Conservation (phyloP, 2,113 vertebrate species). For the Solenodon paradoxus region DNA sequence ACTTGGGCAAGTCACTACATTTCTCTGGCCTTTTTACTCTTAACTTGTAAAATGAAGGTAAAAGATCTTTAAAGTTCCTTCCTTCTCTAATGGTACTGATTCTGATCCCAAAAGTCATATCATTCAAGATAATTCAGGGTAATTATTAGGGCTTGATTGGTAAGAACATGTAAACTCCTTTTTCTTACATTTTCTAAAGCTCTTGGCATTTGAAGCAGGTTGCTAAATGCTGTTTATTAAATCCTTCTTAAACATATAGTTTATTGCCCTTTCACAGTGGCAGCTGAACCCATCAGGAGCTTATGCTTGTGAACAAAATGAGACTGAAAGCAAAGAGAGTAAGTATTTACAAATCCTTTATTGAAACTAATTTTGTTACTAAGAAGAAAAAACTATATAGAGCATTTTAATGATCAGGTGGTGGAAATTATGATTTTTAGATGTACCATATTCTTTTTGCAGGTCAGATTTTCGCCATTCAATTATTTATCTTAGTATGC, state of each 20-base stretch:
- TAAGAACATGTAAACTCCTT: background rate
- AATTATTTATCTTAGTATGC: background rate
- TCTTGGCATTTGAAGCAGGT: slow-evolving; percentile 25
- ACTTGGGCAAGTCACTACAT: background rate
- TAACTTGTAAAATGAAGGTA: background rate
- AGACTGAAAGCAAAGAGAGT: slow-evolving; percentile 83
- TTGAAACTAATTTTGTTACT: background rate
- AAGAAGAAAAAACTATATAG: background rate
- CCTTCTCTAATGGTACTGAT: background rate
- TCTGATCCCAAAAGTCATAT: background rate
- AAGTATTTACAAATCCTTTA: slow-evolving; percentile 72
- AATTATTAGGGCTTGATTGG: background rate
- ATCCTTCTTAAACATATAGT: background rate
- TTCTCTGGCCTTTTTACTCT: background rate
- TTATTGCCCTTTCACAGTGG: slow-evolving; percentile 86
- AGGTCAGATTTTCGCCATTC: background rate
- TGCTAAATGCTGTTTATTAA: background rate
- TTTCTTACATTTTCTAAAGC: background rate
- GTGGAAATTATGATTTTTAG: background rate
- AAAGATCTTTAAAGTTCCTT: background rate
- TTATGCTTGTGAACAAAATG: slow-evolving; percentile 71
- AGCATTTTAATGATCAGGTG: background rate
- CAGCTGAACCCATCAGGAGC: slow-evolving; percentile 80
- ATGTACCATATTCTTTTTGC: background rate
- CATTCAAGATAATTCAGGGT: background rate